Base-by-base conservation (phyloP, 2,888 invertebrate species). In the Congeria kusceri region DNA sequence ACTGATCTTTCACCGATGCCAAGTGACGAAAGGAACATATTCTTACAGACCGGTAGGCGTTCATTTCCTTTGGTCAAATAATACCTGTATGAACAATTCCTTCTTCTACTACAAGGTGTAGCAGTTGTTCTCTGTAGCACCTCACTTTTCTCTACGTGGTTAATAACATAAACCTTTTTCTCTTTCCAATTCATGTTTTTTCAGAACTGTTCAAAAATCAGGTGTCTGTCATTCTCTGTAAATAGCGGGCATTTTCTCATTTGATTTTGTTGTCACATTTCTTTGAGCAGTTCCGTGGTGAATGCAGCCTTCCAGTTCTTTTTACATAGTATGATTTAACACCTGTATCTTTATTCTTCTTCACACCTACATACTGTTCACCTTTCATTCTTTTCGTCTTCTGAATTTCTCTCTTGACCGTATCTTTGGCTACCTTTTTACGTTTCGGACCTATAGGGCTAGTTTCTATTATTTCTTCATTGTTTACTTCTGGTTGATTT, bases 1-100 rank as follows among this genome's bases (percentile, higher is more conserved):
- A 80, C 66, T 23, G 53, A 29, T 63, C 58, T 63, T 56, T 78
- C 77, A 9, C 64, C 64, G 15, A 78, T 64, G n/a, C 72, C 67
- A 3, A 77, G 39, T 46, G 72, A 80, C 15, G 61, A 18, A 2
- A 59, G 15, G 47, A 80, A 80, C 62, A 80, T 61, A 23, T 20
- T 65, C 63, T 72, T 78, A 71, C 77, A 80, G 1, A 79, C 77
- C 28, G 56, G 68, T 28, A 61, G 20, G 23, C 39, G 23, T 47
- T 47, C 58, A 57, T 29, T 28, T 20, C 20, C 5, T 49, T 70
- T 65, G 46, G 9, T 28, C 46, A 63, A 25, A 25, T 59, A 56
- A 59, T 72, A 72, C 49, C 28, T 32, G 44, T 53, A 66, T 0
- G 49, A 47, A 58, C n/a, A 59, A 15, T 72, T 72, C 47, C 71